These are phyloP conservation scores for Cyclopterus lumpus DNA, from an alignment of 2,797 vertebrate species.

Conservation along the genomic window DNA sequence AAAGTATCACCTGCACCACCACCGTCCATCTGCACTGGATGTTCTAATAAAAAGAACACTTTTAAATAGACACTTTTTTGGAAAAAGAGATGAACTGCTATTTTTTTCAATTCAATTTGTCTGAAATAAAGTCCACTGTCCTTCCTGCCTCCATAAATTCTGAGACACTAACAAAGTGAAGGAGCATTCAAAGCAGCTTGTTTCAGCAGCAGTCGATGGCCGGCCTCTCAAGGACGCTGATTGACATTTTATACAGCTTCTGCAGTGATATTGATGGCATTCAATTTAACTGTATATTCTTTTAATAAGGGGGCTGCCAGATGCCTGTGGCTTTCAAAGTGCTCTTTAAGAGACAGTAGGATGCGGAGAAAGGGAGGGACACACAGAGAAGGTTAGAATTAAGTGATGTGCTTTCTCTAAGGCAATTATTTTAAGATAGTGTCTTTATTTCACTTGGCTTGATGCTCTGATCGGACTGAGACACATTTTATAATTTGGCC, in stretches of 20 bases:
- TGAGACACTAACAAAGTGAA: slow-evolving; percentile 60
- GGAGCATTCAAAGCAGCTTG: slow-evolving; percentile 60
- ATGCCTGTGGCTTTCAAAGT: slow-evolving; percentile 60
- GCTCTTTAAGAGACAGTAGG: slow-evolving; percentile 66
- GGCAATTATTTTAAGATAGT: slow-evolving; percentile 49
- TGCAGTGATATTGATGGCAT: slow-evolving; percentile 70
- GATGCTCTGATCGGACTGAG: slow-evolving; percentile 4
- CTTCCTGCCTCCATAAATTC: slow-evolving; percentile 62
- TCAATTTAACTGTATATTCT: slow-evolving; percentile 70
- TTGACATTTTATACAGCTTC: slow-evolving; percentile 72
- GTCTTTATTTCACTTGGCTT: slow-evolving; percentile 12
- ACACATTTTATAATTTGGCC: slow-evolving; percentile 31
- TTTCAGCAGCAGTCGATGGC: slow-evolving; percentile 40
- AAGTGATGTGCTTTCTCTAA: slow-evolving; percentile 47
- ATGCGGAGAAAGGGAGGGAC: slow-evolving; percentile 37
- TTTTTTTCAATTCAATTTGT: slow-evolving; percentile 43
- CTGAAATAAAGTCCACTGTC: slow-evolving; percentile 60
- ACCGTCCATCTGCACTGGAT: background rate
- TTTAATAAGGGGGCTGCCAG: slow-evolving; percentile 66
- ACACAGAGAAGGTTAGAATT: slow-evolving; percentile 59
- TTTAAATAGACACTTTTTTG: slow-evolving; percentile 17
- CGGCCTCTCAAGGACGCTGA: slow-evolving; percentile 62
- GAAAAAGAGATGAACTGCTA: slow-evolving; percentile 10
- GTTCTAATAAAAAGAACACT: slow-evolving; percentile 29
- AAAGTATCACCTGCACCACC: background rate